Conservation (phyloP, 1,140 invertebrate species). For the Frieseomelitta varia region DNA sequence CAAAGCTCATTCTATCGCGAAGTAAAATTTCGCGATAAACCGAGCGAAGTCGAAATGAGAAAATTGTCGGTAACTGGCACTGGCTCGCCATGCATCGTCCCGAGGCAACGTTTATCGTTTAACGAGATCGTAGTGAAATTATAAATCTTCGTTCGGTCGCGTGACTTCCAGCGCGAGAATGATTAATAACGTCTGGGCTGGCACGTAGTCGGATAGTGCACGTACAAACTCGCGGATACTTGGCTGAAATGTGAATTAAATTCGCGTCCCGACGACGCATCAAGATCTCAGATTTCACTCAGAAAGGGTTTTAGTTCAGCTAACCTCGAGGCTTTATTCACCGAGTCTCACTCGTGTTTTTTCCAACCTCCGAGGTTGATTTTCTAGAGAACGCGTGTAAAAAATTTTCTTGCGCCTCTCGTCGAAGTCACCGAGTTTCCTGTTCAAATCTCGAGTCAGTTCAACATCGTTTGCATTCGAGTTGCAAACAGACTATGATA, state of each 20-base stretch:
- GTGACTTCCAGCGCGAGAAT: background rate
- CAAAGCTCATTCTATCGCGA: too few species aligned
- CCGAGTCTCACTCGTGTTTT: background rate
- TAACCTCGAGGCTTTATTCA: background rate
- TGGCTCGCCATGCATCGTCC: background rate
- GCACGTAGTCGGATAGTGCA: background rate
- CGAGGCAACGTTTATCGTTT: background rate
- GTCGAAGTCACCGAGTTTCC: too few species aligned
- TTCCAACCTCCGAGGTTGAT: background rate
- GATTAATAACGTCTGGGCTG: background rate
- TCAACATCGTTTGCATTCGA: too few species aligned
- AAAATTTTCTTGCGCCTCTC: too few species aligned
- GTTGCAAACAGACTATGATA: too few species aligned
- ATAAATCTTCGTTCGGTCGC: background rate
- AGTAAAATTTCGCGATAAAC: too few species aligned
- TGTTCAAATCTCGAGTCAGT: too few species aligned
- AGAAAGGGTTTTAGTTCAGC: background rate
- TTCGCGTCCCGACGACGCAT: background rate
- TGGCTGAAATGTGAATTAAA: background rate
- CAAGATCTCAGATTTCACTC: background rate
- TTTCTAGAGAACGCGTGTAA: background rate
- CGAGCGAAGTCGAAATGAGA: background rate
- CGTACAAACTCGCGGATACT: background rate
- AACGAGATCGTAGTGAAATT: slow-evolving; percentile 4
- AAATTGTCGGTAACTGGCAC: background rate